Evolutionary conservation across 2,888 invertebrate species (phyloP).

Genomic region (Priocnemis perturbator): DNA sequence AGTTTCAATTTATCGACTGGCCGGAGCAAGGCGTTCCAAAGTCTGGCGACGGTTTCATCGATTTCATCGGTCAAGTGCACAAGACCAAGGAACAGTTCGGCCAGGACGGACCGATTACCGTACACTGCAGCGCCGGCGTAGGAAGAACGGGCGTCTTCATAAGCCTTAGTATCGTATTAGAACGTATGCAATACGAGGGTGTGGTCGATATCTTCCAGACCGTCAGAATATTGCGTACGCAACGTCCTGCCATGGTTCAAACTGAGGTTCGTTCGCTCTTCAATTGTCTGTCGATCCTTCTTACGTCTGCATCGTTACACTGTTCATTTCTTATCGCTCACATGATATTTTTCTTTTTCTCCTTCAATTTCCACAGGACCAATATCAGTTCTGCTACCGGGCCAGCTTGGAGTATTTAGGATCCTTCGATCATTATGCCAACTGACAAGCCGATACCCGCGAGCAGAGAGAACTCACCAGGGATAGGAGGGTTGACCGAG

Average conservation of each 20-base stretch:
- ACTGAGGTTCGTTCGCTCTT: slow-evolving; percentile 87
- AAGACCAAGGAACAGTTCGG: slow-evolving; percentile 99
- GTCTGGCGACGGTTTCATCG: slow-evolving; percentile 98
- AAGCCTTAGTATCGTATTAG: slow-evolving; percentile 96
- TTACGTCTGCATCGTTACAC: neutral
- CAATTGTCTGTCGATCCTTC: neutral
- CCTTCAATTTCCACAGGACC: slow-evolving; percentile 88
- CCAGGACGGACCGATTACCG: slow-evolving; percentile 99
- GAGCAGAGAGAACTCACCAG: slow-evolving; percentile 67
- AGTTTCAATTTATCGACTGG: slow-evolving; percentile 98
- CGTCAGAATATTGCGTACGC: slow-evolving; percentile 97
- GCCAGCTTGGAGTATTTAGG: slow-evolving; percentile 99
- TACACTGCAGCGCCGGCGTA: slow-evolving; percentile 96
- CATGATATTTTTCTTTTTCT: too few relatives aligned
- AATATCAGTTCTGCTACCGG: slow-evolving; percentile 99
- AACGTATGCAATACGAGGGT: slow-evolving; percentile 99
- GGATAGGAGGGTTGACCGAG: slow-evolving; percentile 64
- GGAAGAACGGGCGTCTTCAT: slow-evolving; percentile 99
- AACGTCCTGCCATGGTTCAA: slow-evolving; percentile 99
- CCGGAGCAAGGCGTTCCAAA: slow-evolving; percentile 98
- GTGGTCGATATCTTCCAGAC: slow-evolving; percentile 99
- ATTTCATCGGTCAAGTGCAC: slow-evolving; percentile 99
- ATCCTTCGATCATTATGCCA: slow-evolving; percentile 97
- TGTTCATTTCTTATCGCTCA: too few relatives aligned
- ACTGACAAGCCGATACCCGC: slow-evolving; percentile 79